Conservation (phyloP, 2,888 invertebrate genomes). For the Drosophila testacea region DNA sequence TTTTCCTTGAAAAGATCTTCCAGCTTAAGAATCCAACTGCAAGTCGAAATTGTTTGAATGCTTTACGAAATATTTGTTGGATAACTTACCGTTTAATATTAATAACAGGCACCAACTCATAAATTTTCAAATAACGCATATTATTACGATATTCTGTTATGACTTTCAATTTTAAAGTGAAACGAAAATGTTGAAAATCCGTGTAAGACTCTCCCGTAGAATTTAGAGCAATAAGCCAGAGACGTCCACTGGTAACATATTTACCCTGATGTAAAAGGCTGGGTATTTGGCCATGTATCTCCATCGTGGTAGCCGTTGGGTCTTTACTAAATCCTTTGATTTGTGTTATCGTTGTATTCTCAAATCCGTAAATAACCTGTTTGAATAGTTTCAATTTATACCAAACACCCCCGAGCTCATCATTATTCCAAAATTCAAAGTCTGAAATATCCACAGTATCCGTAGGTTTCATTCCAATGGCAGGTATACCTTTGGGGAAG, state of each 20-base stretch:
- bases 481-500: slow-evolving; percentile 41
- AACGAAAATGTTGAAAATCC: slow-evolving; percentile 58
- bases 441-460: slow-evolving; percentile 41
- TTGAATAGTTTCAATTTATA: slow-evolving; percentile 34
- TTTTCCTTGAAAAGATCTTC: slow-evolving; percentile 50
- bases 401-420: slow-evolving; percentile 9
- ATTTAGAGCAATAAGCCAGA: slow-evolving; percentile 29
- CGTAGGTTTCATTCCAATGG: slow-evolving; percentile 38
- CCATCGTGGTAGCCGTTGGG: slow-evolving; percentile 50
- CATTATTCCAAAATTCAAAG: slow-evolving; percentile 31
- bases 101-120: slow-evolving; percentile 43
- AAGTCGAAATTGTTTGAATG: neutral
- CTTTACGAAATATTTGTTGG: neutral
- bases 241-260: slow-evolving; percentile 34
- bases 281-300: slow-evolving; percentile 56
- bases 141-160: slow-evolving; percentile 52
- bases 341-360: slow-evolving; percentile 52
- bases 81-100: slow-evolving; percentile 46
- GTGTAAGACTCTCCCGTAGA: slow-evolving; percentile 34
- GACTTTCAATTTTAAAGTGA: slow-evolving; percentile 50
- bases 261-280: slow-evolving; percentile 43
- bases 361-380: slow-evolving; percentile 52
- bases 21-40: slow-evolving; percentile 54
- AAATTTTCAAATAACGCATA: slow-evolving; percentile 48
- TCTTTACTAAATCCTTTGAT: slow-evolving; percentile 60